Evolutionary conservation across 1,140 invertebrate genomes (phyloP).

Genomic region (Neodiprion fabricii): DNA sequence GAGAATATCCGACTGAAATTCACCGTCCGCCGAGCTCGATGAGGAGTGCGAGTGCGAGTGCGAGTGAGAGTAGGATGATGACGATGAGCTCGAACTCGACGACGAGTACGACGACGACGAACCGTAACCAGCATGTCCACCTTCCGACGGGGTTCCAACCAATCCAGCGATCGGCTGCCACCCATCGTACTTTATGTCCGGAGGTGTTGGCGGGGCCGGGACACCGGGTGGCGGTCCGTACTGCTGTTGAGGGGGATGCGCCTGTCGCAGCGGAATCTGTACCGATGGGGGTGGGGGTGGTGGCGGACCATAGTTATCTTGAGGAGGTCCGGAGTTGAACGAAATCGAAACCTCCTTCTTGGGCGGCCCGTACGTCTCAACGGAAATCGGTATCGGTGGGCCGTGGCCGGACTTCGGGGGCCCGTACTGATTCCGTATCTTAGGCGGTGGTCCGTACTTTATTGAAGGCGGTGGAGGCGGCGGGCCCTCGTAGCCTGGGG

Average conservation of each 20-base stretch:
- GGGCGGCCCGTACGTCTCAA: constrained; percentile 53
- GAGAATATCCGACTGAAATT: constrained; percentile 13
- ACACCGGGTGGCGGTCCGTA: constrained; percentile 67
- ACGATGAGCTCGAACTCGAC: constrained; percentile 26
- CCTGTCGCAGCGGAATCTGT: constrained; percentile 22
- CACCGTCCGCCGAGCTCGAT: constrained; percentile 28
- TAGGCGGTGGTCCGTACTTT: constrained; percentile 52
- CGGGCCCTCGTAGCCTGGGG: constrained; percentile 47
- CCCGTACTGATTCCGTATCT: constrained; percentile 23
- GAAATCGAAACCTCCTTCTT: constrained; percentile 56
- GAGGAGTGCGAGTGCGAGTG: neutral
- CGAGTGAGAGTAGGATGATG: neutral
- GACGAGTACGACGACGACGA: constrained; percentile 46
- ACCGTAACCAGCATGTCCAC: constrained; percentile 35
- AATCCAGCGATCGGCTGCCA: constrained; percentile 82
- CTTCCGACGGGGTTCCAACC: constrained; percentile 42
- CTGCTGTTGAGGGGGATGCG: constrained; percentile 33
- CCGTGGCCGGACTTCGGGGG: constrained; percentile 33
- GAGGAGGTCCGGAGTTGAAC: constrained; percentile 58
- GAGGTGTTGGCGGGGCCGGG: constrained; percentile 75
- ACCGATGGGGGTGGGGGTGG: constrained; percentile 38
- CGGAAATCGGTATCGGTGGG: constrained; percentile 48
- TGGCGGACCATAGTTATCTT: constrained; percentile 59
- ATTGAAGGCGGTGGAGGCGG: constrained; percentile 50
- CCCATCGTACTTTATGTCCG: constrained; percentile 80